Conservation (phyloP, 2,113 vertebrate species). For the Lamprologus tigripictilis region DNA sequence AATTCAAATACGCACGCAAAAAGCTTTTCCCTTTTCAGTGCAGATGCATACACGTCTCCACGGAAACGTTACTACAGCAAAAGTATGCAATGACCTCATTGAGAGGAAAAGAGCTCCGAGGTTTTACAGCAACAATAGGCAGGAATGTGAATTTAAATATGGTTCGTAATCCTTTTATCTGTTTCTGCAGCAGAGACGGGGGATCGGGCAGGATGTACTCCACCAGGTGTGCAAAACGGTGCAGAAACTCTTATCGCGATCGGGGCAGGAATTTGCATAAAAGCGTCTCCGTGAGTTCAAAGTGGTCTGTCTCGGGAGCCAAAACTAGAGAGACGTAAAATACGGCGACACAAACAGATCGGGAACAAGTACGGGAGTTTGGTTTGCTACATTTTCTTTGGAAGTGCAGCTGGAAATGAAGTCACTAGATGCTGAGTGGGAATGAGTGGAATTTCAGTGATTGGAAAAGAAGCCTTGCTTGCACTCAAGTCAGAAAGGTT, state of each 20-base stretch:
- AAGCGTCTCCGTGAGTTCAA: not conserved
- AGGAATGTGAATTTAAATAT: not conserved
- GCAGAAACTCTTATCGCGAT: not conserved
- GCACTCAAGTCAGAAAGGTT: not conserved
- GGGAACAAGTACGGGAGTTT: not conserved
- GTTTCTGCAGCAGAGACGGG: not conserved
- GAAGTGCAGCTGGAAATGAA: not conserved
- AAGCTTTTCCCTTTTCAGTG: not conserved
- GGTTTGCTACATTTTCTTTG: not conserved
- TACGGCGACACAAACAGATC: not conserved
- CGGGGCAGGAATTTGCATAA: not conserved
- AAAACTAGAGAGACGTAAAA: not conserved
- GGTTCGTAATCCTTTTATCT: not conserved
- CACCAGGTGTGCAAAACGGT: not conserved
- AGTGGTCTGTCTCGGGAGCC: not conserved
- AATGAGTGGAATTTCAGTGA: not conserved
- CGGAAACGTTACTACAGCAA: not conserved
- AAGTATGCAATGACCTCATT: not conserved
- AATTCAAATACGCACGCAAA: rapidly evolving
- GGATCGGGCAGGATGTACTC: not conserved
- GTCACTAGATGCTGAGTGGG: rapidly evolving
- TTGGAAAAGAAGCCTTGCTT: not conserved
- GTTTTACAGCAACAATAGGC: not conserved
- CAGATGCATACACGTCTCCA: rapidly evolving
- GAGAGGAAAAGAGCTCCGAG: not conserved